Percentiles rank a stretch among this genome's conserved stretches.
Conservation (phyloP, 92 coral and sea anemone genomes). For the Epizoanthus fatuus region DNA sequence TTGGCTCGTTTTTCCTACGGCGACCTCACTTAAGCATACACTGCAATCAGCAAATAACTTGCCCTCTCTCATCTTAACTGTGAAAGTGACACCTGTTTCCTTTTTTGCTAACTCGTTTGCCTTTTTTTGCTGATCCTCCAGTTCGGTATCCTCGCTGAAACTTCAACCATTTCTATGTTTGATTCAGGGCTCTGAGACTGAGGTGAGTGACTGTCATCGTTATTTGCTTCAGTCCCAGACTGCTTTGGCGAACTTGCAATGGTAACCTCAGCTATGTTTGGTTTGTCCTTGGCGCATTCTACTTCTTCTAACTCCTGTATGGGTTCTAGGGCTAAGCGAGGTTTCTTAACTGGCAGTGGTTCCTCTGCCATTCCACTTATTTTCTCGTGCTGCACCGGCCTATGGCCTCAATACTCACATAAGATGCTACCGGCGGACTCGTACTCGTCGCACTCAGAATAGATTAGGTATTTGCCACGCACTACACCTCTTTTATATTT, state of each 20-base stretch:
- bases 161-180: too few species aligned
- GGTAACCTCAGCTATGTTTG: too few species aligned
- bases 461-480: constrained; percentile 31
- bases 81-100: neutral
- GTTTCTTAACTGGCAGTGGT: too few species aligned
- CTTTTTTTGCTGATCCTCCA: neutral
- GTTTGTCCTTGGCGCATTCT: too few species aligned
- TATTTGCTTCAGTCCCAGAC: too few species aligned
- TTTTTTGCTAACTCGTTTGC: constrained; percentile 8
- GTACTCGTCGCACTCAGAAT: constrained; percentile 34
- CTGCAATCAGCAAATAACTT: neutral
- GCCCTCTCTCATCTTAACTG: neutral
- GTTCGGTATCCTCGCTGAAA: neutral
- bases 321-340: too few species aligned
- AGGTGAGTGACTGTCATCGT: too few species aligned
- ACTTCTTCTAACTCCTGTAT: too few species aligned
- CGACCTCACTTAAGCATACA: constrained; percentile 5
- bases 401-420: constrained; percentile 44
- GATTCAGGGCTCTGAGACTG: too few species aligned
- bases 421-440: constrained; percentile 13
- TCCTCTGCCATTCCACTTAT: neutral
- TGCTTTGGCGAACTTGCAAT: too few species aligned
- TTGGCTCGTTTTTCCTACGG: too few species aligned
- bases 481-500: constrained; percentile 45
- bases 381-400: constrained; percentile 20